Percentiles rank a stretch among this genome's conserved stretches.
phyloP scores from a whole-genome alignment of 2,113 vertebrate genomes.

The Salvelinus namaycush region DNA sequence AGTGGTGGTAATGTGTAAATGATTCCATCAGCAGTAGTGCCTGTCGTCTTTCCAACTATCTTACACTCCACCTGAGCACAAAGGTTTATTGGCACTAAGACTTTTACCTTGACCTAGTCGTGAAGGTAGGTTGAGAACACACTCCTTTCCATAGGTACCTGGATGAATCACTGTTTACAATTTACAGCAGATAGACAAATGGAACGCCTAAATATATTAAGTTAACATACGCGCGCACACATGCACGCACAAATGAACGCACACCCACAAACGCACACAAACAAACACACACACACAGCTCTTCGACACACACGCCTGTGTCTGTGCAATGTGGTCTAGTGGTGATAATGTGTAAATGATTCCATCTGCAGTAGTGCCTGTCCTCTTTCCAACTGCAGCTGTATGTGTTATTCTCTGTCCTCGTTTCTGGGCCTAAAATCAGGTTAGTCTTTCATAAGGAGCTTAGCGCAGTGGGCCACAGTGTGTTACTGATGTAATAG shows the following conservation, averaged over 20 bases:
- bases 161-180: background rate
- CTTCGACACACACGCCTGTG: conserved; percentile 41
- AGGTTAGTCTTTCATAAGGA: conserved; percentile 78
- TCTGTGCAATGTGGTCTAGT: conserved; percentile 30
- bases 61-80: conserved; percentile 44
- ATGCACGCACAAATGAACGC: background rate
- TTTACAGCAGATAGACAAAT: background rate
- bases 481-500: conserved; percentile 73
- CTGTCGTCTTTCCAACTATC: conserved; percentile 63
- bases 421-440: conserved; percentile 75
- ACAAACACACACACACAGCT: conserved; percentile 16
- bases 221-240: background rate
- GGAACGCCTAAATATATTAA: background rate
- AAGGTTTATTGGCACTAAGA: conserved; percentile 65
- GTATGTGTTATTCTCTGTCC: conserved; percentile 63
- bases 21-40: conserved; percentile 45
- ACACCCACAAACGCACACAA: background rate
- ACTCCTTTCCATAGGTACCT: background rate
- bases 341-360: conserved; percentile 44
- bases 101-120: conserved; percentile 6
- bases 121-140: conserved; percentile 11
- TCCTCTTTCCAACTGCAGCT: conserved; percentile 66
- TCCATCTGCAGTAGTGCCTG: conserved; percentile 48
- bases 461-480: conserved; percentile 73
- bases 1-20: conserved; percentile 53